A percentile compares a stretch with the other conserved stretches of the same genome.
Conservation (phyloP, 2,797 vertebrate species). For the Stomatorhinus walkeri region DNA sequence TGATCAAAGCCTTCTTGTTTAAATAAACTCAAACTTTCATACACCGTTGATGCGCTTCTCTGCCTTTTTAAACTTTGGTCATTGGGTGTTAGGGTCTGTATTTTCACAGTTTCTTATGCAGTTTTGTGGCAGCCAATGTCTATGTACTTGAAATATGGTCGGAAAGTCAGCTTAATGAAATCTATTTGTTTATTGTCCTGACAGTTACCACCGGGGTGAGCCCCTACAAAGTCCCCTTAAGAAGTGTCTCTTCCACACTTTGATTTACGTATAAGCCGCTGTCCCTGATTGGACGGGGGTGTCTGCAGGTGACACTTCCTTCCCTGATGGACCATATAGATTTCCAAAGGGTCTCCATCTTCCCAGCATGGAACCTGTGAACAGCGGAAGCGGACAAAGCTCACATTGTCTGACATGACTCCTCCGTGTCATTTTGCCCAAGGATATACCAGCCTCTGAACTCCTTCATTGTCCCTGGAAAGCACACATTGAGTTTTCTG, state of each 20-base stretch:
- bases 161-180: not conserved
- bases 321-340: slow-evolving; percentile 26
- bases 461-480: slow-evolving; percentile 58
- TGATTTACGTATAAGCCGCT: not conserved
- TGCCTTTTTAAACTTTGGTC: not conserved
- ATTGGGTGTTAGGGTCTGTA: not conserved
- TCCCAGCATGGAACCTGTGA: not conserved
- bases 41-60: not conserved
- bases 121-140: not conserved
- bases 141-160: not conserved
- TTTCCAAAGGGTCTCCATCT: slow-evolving; percentile 22
- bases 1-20: slow-evolving; percentile 14
- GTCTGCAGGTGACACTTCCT: slow-evolving; percentile 15
- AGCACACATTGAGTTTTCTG: slow-evolving; percentile 68
- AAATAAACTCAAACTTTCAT: slow-evolving; percentile 20
- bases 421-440: slow-evolving; percentile 65
- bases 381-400: slow-evolving; percentile 44
- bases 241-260: not conserved
- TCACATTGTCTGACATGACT: slow-evolving; percentile 60
- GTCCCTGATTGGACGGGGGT: not conserved
- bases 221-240: not conserved
- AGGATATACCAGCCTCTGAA: slow-evolving; percentile 55
- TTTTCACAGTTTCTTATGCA: not conserved
- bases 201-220: not conserved
- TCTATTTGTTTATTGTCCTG: not conserved